Conservation (phyloP, 2,113 vertebrate species). For the Cricetomys ansorgei region DNA sequence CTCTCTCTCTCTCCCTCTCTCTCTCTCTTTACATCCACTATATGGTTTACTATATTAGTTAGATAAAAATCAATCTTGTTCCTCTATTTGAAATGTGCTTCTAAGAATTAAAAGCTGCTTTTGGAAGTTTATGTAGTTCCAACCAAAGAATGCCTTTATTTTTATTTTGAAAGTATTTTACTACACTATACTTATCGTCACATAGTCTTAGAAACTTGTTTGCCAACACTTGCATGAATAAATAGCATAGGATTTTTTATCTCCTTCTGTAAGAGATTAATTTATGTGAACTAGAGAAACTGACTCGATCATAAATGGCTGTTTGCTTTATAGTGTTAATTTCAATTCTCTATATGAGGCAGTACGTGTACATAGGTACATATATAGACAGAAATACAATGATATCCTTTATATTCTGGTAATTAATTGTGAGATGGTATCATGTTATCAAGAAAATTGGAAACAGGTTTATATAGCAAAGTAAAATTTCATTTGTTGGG, state of each 20-base stretch:
- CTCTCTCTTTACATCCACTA: conserved; percentile 54
- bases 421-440: background rate
- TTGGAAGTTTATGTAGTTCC: conserved; percentile 36
- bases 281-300: background rate
- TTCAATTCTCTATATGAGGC: background rate
- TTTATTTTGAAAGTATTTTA: background rate
- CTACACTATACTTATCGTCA: background rate
- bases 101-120: conserved; percentile 48
- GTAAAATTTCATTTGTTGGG: background rate
- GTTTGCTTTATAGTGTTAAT: background rate
- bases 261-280: conserved; percentile 2
- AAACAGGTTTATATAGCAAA: background rate
- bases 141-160: background rate
- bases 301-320: background rate
- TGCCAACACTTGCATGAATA: conserved; percentile 55
- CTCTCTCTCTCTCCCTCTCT: too few relatives aligned
- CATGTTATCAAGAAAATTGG: conserved; percentile 22
- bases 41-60: conserved; percentile 61
- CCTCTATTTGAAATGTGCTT: conserved; percentile 22
- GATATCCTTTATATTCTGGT: background rate
- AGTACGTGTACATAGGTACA: background rate
- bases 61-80: conserved; percentile 60
- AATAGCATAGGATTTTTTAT: background rate
- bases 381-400: background rate
- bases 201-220: conserved; percentile 20